Conservation (phyloP, 23 tunicate species). For the Trididemnum clinides region DNA sequence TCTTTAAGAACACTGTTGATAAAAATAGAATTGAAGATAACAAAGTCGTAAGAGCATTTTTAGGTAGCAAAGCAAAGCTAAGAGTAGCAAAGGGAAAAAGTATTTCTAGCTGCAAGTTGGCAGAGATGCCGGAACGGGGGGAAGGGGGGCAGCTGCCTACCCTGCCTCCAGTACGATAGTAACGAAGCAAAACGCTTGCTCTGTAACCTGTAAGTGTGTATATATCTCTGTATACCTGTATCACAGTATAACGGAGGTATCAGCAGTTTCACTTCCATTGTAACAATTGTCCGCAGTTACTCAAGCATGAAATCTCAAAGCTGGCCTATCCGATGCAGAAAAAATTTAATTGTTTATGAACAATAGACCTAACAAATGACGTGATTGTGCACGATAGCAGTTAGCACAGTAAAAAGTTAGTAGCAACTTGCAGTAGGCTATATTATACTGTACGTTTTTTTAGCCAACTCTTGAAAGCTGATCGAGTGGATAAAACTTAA, state of each 20-base stretch:
- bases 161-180: not conserved
- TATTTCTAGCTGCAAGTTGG: too few species aligned
- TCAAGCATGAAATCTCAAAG: not conserved
- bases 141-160: not conserved
- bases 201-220: not conserved
- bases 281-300: not conserved
- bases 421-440: conserved; percentile 19
- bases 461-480: not conserved
- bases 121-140: not conserved
- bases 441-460: too few species aligned
- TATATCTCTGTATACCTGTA: not conserved
- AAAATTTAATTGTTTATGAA: too few species aligned
- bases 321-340: too few species aligned
- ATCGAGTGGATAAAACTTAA: conserved; percentile 2
- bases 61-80: too few species aligned
- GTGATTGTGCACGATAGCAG: too few species aligned
- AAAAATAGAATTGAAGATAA: too few species aligned
- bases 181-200: not conserved
- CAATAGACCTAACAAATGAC: too few species aligned
- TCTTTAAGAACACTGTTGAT: too few species aligned
- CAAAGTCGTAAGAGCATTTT: too few species aligned
- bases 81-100: too few species aligned
- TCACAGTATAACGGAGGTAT: not conserved
- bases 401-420: conserved; percentile 15
- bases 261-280: not conserved